phyloP scores from a whole-genome alignment of 2,888 invertebrate genomes.

The Crematogaster levior region DNA sequence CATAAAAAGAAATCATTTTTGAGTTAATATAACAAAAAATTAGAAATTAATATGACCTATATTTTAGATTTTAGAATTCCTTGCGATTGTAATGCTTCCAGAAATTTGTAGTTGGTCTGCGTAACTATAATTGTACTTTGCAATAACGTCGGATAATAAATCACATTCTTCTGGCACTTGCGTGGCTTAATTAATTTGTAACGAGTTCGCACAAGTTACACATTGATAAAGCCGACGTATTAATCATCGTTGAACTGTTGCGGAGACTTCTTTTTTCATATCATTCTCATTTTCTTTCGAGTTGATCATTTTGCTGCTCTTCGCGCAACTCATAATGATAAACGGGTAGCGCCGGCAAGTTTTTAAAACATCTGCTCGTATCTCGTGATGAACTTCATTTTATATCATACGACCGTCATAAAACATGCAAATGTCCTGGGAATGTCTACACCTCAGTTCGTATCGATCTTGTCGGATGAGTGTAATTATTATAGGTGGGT shows the following conservation, averaged over 20 bases:
- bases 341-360: slow-evolving; percentile 19
- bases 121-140: slow-evolving; percentile 11
- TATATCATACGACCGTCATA: background rate
- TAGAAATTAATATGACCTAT: background rate
- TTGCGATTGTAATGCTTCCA: background rate
- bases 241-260: slow-evolving; percentile 70
- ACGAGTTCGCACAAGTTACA: slow-evolving; percentile 71
- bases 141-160: slow-evolving; percentile 60
- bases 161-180: slow-evolving; percentile 61
- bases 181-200: slow-evolving; percentile 75
- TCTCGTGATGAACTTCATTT: slow-evolving; percentile 7
- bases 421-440: slow-evolving; percentile 31
- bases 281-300: slow-evolving; percentile 60
- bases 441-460: slow-evolving; percentile 9
- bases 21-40: background rate
- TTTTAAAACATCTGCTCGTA: slow-evolving; percentile 34
- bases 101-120: background rate
- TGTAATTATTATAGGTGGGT: slow-evolving; percentile 1
- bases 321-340: slow-evolving; percentile 43
- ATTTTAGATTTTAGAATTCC: background rate
- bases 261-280: slow-evolving; percentile 43
- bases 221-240: slow-evolving; percentile 66
- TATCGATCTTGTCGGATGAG: slow-evolving; percentile 24
- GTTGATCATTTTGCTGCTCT: slow-evolving; percentile 58
- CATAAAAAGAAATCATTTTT: background rate